phyloP scores from a whole-genome alignment of 2,113 vertebrate genomes.

The Carassius carassius region DNA sequence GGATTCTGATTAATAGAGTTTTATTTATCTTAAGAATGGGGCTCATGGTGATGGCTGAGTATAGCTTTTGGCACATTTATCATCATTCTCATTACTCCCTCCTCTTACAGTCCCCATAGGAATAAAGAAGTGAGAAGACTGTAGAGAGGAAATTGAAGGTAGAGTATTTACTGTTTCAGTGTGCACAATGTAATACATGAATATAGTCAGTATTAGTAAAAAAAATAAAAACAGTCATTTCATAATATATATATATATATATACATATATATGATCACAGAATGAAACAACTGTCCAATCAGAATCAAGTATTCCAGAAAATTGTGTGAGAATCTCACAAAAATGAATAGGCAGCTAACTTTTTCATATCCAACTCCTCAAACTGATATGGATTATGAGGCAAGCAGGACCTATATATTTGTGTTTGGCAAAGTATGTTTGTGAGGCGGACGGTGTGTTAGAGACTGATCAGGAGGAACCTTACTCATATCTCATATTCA shows the following conservation, averaged over 20 bases:
- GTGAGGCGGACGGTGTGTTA: constrained; percentile 4
- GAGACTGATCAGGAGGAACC: background rate
- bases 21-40: constrained; percentile 44
- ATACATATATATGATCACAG: background rate
- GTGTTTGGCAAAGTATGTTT: constrained; percentile 19
- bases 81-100: constrained; percentile 31
- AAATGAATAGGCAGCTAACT: constrained; percentile 14
- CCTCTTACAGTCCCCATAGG: background rate
- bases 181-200: background rate
- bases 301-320: background rate
- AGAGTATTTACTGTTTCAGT: background rate
- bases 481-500: constrained; percentile 23
- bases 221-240: too few relatives aligned
- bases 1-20: constrained; percentile 47
- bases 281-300: background rate
- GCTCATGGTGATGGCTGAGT: constrained; percentile 18
- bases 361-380: constrained; percentile 18
- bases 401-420: background rate
- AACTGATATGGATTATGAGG: constrained; percentile 7
- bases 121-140: background rate
- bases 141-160: background rate
- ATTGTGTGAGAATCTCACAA: background rate
- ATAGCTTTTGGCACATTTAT: constrained; percentile 40
- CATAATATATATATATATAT: background rate
- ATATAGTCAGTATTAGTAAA: background rate